Evolutionary conservation across 2,888 invertebrate species (phyloP).

Genomic region (Diarsia rubi): DNA sequence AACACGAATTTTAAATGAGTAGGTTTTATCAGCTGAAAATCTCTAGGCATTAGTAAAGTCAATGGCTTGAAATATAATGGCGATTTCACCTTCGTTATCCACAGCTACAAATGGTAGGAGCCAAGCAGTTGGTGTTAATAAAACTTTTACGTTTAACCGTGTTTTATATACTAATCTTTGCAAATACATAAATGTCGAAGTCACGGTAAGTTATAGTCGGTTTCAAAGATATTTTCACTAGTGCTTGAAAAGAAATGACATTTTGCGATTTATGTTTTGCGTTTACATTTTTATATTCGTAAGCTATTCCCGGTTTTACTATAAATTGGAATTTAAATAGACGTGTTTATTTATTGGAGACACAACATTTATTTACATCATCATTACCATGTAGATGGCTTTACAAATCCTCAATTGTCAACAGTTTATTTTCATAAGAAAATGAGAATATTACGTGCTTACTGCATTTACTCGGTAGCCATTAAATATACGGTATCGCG

Average conservation of each 20-base stretch:
- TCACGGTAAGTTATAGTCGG: slow-evolving; percentile 62
- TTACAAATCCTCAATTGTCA: slow-evolving; percentile 6
- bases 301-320: slow-evolving; percentile 9
- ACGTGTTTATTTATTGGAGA: slow-evolving; percentile 13
- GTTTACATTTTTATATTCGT: slow-evolving; percentile 39
- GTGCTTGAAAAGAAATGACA: slow-evolving; percentile 41
- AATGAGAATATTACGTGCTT: neutral
- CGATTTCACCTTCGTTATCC: slow-evolving; percentile 16
- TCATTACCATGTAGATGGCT: slow-evolving; percentile 3
- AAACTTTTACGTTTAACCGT: slow-evolving; percentile 45
- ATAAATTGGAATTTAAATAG: too few relatives aligned
- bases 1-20: neutral
- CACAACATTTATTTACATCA: slow-evolving; percentile 3
- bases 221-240: slow-evolving; percentile 53
- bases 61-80: slow-evolving; percentile 14
- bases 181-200: slow-evolving; percentile 64
- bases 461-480: slow-evolving; percentile 24
- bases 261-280: slow-evolving; percentile 35
- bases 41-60: neutral
- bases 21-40: slow-evolving; percentile 2
- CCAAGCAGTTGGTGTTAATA: slow-evolving; percentile 40
- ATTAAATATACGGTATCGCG: slow-evolving; percentile 44
- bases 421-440: slow-evolving; percentile 13
- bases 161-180: slow-evolving; percentile 60
- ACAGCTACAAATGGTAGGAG: slow-evolving; percentile 41